Evolutionary conservation across 1,140 invertebrate species (phyloP).

Genomic region (Physella acuta): DNA sequence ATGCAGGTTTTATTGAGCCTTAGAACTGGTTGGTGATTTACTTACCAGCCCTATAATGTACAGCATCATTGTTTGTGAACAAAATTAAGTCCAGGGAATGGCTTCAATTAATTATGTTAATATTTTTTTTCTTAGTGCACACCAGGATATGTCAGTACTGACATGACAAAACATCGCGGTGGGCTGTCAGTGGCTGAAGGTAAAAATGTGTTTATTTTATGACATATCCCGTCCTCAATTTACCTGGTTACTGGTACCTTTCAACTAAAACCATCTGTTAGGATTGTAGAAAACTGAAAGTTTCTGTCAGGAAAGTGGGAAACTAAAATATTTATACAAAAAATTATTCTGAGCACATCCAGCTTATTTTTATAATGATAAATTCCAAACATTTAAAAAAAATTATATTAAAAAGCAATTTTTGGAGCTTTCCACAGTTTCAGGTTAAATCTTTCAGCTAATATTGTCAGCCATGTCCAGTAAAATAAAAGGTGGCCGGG

Average conservation of each 20-base stretch:
- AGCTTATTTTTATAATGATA: background rate
- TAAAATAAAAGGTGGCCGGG: too few relatives aligned
- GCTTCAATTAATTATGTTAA: background rate
- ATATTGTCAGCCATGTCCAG: too few relatives aligned
- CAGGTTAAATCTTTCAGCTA: too few relatives aligned
- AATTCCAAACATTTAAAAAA: too few relatives aligned
- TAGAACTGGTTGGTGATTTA: background rate
- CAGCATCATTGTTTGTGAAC: background rate
- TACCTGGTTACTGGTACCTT: too few relatives aligned
- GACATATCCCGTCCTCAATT: too few relatives aligned
- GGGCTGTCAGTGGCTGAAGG: slow-evolving; percentile 69
- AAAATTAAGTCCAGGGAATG: background rate
- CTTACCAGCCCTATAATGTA: too few relatives aligned
- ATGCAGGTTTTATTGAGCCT: background rate
- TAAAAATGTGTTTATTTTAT: too few relatives aligned
- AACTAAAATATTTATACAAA: background rate
- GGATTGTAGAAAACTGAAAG: background rate
- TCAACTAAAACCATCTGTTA: too few relatives aligned
- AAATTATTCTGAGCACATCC: background rate
- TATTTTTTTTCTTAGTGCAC: slow-evolving; percentile 39
- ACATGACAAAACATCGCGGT: slow-evolving; percentile 73
- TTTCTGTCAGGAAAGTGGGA: background rate
- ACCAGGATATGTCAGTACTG: slow-evolving; percentile 71
- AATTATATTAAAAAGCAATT: too few relatives aligned
- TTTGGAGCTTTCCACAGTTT: too few relatives aligned